Evolutionary conservation across 2,888 invertebrate genomes (phyloP).

Genomic region (Tetramorium bicarinatum): DNA sequence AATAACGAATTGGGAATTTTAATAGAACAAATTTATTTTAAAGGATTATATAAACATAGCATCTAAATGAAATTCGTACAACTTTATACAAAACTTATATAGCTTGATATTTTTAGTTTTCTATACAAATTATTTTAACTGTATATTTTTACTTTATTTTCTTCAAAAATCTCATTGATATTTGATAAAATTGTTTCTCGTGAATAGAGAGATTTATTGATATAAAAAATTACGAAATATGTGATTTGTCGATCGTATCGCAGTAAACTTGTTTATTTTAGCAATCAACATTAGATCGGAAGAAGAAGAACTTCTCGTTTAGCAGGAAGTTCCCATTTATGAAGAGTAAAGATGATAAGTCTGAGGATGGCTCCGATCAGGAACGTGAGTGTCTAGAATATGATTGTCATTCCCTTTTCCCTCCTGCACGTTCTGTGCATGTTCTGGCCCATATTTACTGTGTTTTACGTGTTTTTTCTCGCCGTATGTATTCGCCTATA

Average conservation of each 20-base stretch:
- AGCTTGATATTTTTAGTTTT: slow-evolving; percentile 8
- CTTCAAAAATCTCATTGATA: background rate
- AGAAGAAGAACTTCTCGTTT: slow-evolving; percentile 99
- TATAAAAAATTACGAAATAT: background rate
- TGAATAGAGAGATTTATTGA: background rate
- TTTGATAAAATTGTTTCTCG: background rate
- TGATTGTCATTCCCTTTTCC: slow-evolving; percentile 10
- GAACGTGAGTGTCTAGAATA: slow-evolving; percentile 93
- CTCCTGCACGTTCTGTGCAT: slow-evolving; percentile 83
- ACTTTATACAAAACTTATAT: background rate
- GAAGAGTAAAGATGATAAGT: slow-evolving; percentile 99
- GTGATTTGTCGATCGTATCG: background rate
- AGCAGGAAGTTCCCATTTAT: slow-evolving; percentile 99
- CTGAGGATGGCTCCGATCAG: slow-evolving; percentile 98
- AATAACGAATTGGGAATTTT: background rate
- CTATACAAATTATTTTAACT: background rate
- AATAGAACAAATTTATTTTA: background rate
- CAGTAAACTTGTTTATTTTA: slow-evolving; percentile 85
- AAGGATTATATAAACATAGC: background rate
- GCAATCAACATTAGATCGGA: slow-evolving; percentile 97
- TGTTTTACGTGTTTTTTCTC: slow-evolving; percentile 73
- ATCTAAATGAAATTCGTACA: background rate
- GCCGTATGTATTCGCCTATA: slow-evolving; percentile 65
- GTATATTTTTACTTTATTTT: background rate
- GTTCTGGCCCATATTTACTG: slow-evolving; percentile 74